These are phyloP conservation scores for Chloromyia formosa DNA, from an alignment of 2,888 invertebrate genomes.

Conservation along the genomic window DNA sequence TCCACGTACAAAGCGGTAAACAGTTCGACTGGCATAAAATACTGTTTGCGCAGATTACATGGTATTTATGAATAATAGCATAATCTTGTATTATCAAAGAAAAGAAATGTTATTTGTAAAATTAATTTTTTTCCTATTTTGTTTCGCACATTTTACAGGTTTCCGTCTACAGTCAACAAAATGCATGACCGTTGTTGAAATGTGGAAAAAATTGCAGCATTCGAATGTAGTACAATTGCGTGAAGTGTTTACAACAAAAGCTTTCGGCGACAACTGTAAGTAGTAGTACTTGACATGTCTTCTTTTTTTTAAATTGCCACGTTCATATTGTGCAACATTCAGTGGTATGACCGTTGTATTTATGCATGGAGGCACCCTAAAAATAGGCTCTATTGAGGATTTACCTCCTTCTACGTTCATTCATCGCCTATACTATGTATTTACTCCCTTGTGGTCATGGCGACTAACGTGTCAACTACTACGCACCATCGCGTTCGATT, in stretches of 20 bases:
- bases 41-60: slow-evolving; percentile 88
- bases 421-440: too few species aligned
- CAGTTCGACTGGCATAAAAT: slow-evolving; percentile 84
- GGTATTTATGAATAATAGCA: slow-evolving; percentile 63
- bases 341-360: too few species aligned
- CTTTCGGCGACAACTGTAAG: slow-evolving; percentile 95
- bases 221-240: slow-evolving; percentile 92
- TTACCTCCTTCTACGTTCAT: too few species aligned
- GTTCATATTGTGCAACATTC: background rate
- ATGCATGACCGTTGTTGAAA: slow-evolving; percentile 84
- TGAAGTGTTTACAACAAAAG: slow-evolving; percentile 94
- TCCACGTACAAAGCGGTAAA: slow-evolving; percentile 91
- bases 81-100: too few species aligned
- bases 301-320: background rate
- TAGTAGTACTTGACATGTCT: slow-evolving; percentile 53
- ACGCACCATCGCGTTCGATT: too few species aligned
- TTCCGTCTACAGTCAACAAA: slow-evolving; percentile 84
- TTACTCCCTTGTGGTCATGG: too few species aligned
- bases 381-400: too few species aligned
- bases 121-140: slow-evolving; percentile 43
- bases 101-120: too few species aligned
- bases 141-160: slow-evolving; percentile 65
- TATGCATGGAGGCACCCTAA: too few species aligned
- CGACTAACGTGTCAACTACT: too few species aligned
- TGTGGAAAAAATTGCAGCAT: slow-evolving; percentile 95